These are phyloP conservation scores for Latrodectus geometricus DNA, from an alignment of 1,140 invertebrate genomes.

Conservation along the genomic window DNA sequence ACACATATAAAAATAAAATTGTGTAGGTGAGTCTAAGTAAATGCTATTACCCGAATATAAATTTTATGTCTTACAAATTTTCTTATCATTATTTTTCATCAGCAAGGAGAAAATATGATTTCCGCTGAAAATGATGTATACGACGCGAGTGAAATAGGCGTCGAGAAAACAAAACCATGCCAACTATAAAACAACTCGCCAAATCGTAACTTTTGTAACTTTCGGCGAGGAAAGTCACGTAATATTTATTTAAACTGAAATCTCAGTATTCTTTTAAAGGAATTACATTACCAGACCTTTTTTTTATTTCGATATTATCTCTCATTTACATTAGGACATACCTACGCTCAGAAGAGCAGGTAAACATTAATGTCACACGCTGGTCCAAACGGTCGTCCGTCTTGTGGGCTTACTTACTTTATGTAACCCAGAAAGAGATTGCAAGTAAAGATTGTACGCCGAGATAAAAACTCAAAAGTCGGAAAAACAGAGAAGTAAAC, in stretches of 20 bases:
- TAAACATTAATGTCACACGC: neutral
- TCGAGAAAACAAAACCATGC: neutral
- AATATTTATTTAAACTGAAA: neutral
- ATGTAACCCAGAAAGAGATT: slow-evolving; percentile 1
- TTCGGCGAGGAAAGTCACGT: neutral
- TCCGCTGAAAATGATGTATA: too few relatives aligned
- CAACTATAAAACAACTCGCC: neutral
- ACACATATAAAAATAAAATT: too few relatives aligned
- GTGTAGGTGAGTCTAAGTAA: too few relatives aligned
- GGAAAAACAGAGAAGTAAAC: neutral
- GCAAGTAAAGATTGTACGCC: neutral
- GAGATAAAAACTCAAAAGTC: neutral
- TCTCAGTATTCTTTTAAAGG: neutral
- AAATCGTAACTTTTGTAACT: neutral
- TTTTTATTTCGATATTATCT: slow-evolving; percentile 1
- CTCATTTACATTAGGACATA: neutral
- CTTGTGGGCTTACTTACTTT: slow-evolving; percentile 2
- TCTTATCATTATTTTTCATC: neutral
- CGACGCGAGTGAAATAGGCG: too few relatives aligned
- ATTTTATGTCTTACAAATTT: neutral
- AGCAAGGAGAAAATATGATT: neutral
- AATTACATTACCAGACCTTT: neutral
- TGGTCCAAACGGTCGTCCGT: neutral
- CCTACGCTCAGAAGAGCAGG: neutral
- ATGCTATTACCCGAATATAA: too few relatives aligned